Evolutionary conservation across 2,888 invertebrate genomes (phyloP), one percentile per base, ranked within the genome.

Genomic region (Caenorhabditis sp.): DNA sequence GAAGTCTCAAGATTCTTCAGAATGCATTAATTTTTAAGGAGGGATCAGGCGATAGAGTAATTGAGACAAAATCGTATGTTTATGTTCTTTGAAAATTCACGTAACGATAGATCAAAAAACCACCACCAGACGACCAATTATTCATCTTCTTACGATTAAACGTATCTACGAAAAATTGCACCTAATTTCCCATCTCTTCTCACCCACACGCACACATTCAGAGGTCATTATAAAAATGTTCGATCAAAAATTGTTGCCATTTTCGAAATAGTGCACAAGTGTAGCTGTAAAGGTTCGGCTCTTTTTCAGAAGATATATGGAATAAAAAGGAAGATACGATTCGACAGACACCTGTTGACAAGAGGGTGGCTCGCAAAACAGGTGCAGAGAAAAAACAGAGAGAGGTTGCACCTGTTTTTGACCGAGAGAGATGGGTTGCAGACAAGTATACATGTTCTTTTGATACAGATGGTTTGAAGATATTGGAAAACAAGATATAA

Each of bases 111-210:
- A 70, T 58, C 58, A 70, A 70, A 70, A 70, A 70, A 58, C 56
- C 70, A 70, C 44, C 70, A 70, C n/a, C n/a, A n/a, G n/a, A n/a
- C n/a, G 58, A 70, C 69, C 58, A 70, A 70, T 70, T 70, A 58
- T 70, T 70, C 69, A 69, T 41, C 5, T 56, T 69, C 12, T n/a
- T 54, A 31, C 56, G 28, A 69, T 54, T 10, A 58, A 12, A 56
- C 47, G 38, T 31, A 26, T 10, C 38, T 22, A 14, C 26, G 19
- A 44, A 28, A 70, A 58, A 70, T 70, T 16, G 44, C 28, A 70
- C 58, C 58, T 70, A 70, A 70, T 70, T 70, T 58, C 26, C 31
- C 54, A 56, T 69, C n/a, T n/a, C n/a, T 41, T 54, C 31, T 31
- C 54, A 14, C 66, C 44, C 22, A 41, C 61, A 41, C 31, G n/a